These are phyloP conservation scores for Gavialis gangeticus DNA, from an alignment of 2,113 vertebrate genomes.

Conservation along the genomic window DNA sequence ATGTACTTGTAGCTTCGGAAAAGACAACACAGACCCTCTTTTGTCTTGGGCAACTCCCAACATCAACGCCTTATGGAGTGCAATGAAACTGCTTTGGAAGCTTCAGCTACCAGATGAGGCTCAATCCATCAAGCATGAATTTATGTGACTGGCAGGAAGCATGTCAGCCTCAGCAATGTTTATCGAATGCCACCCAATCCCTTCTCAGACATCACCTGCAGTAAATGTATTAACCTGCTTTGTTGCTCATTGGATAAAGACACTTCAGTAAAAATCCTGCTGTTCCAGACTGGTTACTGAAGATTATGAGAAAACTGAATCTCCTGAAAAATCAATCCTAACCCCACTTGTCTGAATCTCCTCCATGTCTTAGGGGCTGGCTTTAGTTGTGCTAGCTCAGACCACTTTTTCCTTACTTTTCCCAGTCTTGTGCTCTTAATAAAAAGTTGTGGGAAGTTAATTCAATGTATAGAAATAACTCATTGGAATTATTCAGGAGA, in stretches of 20 bases:
- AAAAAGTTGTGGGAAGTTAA: background rate
- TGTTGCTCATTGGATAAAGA: background rate
- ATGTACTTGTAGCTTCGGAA: background rate
- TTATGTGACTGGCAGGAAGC: background rate
- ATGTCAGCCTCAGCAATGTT: background rate
- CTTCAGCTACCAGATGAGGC: background rate
- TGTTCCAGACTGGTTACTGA: background rate
- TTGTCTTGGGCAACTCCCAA: background rate
- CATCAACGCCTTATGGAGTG: fast-evolving
- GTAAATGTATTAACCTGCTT: background rate
- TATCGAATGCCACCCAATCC: background rate
- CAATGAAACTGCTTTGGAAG: background rate
- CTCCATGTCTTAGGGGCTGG: background rate
- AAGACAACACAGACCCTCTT: background rate
- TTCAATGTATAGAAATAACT: background rate
- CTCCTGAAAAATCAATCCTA: background rate
- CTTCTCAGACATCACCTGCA: background rate
- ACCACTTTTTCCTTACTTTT: background rate
- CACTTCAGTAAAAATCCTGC: background rate
- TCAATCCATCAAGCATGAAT: background rate
- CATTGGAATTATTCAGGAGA: background rate
- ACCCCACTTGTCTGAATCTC: background rate
- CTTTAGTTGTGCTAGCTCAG: background rate
- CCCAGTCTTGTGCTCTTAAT: background rate
- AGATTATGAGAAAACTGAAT: background rate